These are phyloP conservation scores for Serinus canaria DNA, from an alignment of 2,113 vertebrate species.

Conservation along the genomic window DNA sequence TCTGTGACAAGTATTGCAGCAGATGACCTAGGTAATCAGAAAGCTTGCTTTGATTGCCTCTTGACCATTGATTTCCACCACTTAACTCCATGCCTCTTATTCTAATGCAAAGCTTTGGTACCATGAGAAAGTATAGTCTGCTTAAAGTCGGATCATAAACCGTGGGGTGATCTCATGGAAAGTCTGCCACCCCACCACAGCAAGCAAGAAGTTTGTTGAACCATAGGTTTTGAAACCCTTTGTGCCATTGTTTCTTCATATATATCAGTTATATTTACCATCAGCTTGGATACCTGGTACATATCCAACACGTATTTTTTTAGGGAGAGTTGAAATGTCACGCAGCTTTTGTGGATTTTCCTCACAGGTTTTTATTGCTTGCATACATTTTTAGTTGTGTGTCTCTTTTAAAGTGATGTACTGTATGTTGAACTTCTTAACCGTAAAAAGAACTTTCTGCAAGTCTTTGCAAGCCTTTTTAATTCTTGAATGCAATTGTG, in stretches of 20 bases:
- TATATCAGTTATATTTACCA: neutral
- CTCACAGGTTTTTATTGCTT: neutral
- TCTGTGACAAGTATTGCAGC: neutral
- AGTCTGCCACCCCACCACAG: neutral
- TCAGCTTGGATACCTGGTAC: neutral
- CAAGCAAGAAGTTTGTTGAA: neutral
- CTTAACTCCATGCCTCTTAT: neutral
- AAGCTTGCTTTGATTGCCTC: neutral
- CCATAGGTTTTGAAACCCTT: neutral
- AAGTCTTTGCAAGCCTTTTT: neutral
- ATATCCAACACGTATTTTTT: neutral
- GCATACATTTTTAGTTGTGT: neutral
- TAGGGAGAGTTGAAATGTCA: neutral
- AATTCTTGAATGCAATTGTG: neutral
- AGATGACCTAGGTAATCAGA: neutral
- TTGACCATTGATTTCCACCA: neutral
- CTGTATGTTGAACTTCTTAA: neutral
- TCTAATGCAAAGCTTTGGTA: neutral
- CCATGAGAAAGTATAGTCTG: neutral
- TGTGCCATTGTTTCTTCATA: fast-evolving
- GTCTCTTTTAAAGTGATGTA: neutral
- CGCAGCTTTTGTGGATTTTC: neutral
- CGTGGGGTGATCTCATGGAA: neutral
- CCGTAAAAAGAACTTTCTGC: neutral
- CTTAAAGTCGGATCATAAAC: neutral